These are phyloP conservation scores for Ooceraea biroi DNA, from an alignment of 1,140 invertebrate genomes.

Conservation along the genomic window DNA sequence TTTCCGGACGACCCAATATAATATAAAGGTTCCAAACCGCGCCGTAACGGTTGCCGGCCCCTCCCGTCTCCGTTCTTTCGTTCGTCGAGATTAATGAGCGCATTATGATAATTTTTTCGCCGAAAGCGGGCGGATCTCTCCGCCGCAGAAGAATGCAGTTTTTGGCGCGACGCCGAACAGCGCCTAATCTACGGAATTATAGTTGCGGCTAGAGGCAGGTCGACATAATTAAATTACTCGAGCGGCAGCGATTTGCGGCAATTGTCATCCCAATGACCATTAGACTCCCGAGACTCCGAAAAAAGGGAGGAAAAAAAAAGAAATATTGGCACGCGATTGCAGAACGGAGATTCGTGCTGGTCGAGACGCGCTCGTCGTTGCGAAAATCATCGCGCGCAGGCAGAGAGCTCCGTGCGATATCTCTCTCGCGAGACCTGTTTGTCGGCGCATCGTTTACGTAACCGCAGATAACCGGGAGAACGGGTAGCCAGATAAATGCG, in stretches of 20 bases:
- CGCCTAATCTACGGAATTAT: slow-evolving; percentile 31
- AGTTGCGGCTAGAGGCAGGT: slow-evolving; percentile 28
- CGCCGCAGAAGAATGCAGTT: too few relatives aligned
- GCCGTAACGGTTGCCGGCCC: background rate
- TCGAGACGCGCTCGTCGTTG: slow-evolving; percentile 13
- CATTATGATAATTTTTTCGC: slow-evolving; percentile 59
- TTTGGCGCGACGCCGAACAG: slow-evolving; percentile 9
- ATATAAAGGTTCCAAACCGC: too few relatives aligned
- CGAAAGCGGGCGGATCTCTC: slow-evolving; percentile 16
- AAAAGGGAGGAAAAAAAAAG: slow-evolving; percentile 46
- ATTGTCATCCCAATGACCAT: slow-evolving; percentile 65
- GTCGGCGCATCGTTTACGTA: slow-evolving; percentile 69
- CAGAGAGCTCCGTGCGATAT: slow-evolving; percentile 40
- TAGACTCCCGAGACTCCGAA: background rate
- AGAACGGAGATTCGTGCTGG: slow-evolving; percentile 18
- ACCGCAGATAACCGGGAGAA: slow-evolving; percentile 63
- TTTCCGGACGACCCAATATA: too few relatives aligned
- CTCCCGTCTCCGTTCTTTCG: slow-evolving; percentile 15
- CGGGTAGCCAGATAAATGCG: slow-evolving; percentile 61
- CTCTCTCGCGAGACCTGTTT: slow-evolving; percentile 63
- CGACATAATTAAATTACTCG: slow-evolving; percentile 68
- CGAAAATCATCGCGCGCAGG: slow-evolving; percentile 39
- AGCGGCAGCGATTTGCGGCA: slow-evolving; percentile 11
- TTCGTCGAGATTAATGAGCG: slow-evolving; percentile 47
- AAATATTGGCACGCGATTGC: slow-evolving; percentile 43